Percentiles rank a stretch among this genome's conserved stretches.
These are phyloP conservation scores for Aquatica leii DNA, from an alignment of 2,888 invertebrate genomes.

Conservation along the genomic window DNA sequence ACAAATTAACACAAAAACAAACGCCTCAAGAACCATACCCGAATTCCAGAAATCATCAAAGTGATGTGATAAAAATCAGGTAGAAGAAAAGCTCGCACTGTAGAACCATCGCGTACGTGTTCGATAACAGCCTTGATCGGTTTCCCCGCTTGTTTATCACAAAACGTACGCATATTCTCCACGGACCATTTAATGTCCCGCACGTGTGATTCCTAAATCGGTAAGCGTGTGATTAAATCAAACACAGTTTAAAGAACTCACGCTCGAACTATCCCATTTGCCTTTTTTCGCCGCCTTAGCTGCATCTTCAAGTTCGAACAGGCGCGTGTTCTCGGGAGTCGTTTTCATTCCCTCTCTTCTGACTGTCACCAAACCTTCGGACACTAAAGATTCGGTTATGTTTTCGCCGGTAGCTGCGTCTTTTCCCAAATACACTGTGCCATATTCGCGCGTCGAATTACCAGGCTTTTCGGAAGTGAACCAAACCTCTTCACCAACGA, in stretches of 20 bases:
- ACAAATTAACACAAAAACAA: constrained; percentile 24
- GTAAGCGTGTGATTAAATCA: too few species aligned
- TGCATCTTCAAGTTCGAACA: constrained; percentile 87
- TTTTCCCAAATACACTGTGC: constrained; percentile 84
- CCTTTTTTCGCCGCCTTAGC: constrained; percentile 91
- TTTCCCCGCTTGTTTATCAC: constrained; percentile 86
- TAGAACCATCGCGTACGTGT: constrained; percentile 97
- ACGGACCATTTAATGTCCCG: constrained; percentile 89
- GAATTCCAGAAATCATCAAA: constrained; percentile 94
- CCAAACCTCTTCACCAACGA: constrained; percentile 89
- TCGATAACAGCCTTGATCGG: constrained; percentile 94
- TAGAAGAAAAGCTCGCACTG: constrained; percentile 88
- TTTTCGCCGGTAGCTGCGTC: constrained; percentile 79
- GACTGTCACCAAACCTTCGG: constrained; percentile 90
- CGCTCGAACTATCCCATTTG: constrained; percentile 67
- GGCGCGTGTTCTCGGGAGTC: constrained; percentile 71
- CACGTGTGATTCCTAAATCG: constrained; percentile 72
- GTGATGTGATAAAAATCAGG: constrained; percentile 93
- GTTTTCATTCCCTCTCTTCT: constrained; percentile 71
- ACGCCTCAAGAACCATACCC: constrained; percentile 65
- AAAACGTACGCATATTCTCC: constrained; percentile 79
- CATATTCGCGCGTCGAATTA: constrained; percentile 87
- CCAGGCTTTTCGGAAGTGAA: constrained; percentile 87
- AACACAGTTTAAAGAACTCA: constrained; percentile 39
- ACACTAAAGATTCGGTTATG: constrained; percentile 85